Percentiles rank a stretch among this genome's conserved stretches.
Conservation (phyloP, 2,888 invertebrate genomes). For the Lathronympha strigana region DNA sequence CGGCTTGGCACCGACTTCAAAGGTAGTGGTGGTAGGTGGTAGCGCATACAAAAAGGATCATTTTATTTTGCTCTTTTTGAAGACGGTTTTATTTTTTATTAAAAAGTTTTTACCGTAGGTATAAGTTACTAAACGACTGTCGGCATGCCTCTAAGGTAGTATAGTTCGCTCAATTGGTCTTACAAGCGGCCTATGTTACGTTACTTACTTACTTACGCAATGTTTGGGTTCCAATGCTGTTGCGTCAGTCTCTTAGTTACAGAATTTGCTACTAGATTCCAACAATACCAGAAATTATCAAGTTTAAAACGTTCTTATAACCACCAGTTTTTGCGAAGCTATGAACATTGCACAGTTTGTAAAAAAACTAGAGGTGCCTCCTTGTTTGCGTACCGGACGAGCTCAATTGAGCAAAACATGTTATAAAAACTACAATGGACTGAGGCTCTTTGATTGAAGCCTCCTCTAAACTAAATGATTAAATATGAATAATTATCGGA, state of each 20-base stretch:
- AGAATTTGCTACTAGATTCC: constrained; percentile 4
- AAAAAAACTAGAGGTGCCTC: background rate
- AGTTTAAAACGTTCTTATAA: background rate
- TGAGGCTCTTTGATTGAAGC: background rate
- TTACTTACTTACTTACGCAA: constrained; percentile 16
- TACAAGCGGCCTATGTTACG: constrained; percentile 11
- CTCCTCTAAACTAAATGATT: background rate
- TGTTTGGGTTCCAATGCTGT: constrained; percentile 23
- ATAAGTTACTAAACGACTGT: background rate
- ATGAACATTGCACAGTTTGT: background rate
- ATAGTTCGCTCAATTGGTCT: constrained; percentile 6
- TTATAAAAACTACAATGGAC: background rate
- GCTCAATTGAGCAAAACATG: background rate
- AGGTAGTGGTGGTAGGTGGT: no score
- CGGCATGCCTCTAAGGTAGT: background rate
- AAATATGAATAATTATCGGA: background rate
- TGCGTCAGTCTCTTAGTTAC: constrained; percentile 21
- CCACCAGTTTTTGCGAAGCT: background rate
- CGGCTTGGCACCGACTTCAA: no score
- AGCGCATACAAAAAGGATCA: no score
- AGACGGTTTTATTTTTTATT: no score
- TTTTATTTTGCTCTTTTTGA: no score
- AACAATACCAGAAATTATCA: constrained; percentile 1
- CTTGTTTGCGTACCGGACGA: background rate
- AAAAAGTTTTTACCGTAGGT: background rate